These are phyloP conservation scores for Bubo bubo DNA, from an alignment of 2,113 vertebrate species.

Conservation along the genomic window DNA sequence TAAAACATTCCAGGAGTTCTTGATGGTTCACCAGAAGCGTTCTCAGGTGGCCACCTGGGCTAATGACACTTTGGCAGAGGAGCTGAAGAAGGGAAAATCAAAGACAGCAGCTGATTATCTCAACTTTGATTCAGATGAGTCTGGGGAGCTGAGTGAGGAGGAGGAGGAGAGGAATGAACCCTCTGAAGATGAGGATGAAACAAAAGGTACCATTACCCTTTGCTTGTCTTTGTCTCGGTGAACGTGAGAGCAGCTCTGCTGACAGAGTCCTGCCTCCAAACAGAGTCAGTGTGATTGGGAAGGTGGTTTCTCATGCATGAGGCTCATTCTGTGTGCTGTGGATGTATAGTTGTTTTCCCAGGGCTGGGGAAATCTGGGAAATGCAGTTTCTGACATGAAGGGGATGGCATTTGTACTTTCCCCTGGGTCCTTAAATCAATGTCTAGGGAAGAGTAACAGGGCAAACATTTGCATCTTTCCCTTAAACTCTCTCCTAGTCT, in stretches of 20 bases:
- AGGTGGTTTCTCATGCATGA: background rate
- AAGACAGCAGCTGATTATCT: slow-evolving; percentile 83
- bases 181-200: background rate
- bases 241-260: background rate
- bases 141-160: slow-evolving; percentile 70
- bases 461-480: background rate
- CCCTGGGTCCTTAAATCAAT: background rate
- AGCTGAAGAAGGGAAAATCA: slow-evolving; percentile 20
- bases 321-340: background rate
- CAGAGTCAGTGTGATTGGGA: background rate
- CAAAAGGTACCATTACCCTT: background rate
- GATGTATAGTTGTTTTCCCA: rapidly evolving
- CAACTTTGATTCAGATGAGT: slow-evolving; percentile 89
- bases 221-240: background rate
- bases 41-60: slow-evolving; percentile 86
- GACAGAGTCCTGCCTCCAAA: background rate
- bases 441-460: background rate
- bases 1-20: slow-evolving; percentile 88
- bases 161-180: background rate
- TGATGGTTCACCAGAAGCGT: slow-evolving; percentile 89
- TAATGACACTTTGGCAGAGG: slow-evolving; percentile 78
- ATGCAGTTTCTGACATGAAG: background rate
- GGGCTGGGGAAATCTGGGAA: rapidly evolving
- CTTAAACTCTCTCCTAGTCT: background rate
- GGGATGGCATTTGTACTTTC: background rate